Evolutionary conservation across 2,113 vertebrate species (phyloP), one percentile per base, ranked within the genome.

Genomic region (Hipposideros armiger): DNA sequence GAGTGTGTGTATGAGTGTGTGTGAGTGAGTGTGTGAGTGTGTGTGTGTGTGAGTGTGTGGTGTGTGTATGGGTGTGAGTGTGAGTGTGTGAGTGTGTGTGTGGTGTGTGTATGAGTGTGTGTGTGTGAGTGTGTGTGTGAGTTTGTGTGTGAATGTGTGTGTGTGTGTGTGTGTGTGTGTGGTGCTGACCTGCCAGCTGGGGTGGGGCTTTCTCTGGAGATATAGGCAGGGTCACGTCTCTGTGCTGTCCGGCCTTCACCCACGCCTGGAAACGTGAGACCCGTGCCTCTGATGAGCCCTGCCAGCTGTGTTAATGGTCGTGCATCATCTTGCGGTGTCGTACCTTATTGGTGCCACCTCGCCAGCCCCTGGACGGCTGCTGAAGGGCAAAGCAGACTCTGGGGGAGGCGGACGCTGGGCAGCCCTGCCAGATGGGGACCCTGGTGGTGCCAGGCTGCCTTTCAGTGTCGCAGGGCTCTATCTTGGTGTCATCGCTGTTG

Each of bases 361-460:
- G 22, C 10, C 15, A 4, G 6, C 13, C 54, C 73, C 73, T 16
- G 74, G 95, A 42, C 74, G 73, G 8, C 32, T 8, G 80, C 67
- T 77, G 67, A 85, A 94, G 91, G 91, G 89, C 95, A 95, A 30
- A 87, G 89, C 0, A 3, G 58, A 40, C 86, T 81, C 32, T 14
- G 58, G 24, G 54, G 28, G 19, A n/a, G 28, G 24, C 10, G 15
- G 5, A 56, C 10, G 47, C 19, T 50, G 4, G 16, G n/a, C 42
- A 66, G n/a, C 15, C 24, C 3, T 58, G 56, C 56, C 56, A 22
- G 6, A 58, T 22, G 70, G n/a, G 36, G 32, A 8, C 45, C 15
- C 28, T 14, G 66, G 52, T 13, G 17, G 58, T 17, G 28, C 50
- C 1, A 36, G 32, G 20, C 83, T 69, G 58, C 32, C 22, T 42